Percentiles rank a stretch among this genome's conserved stretches.
Conservation (phyloP, 2,888 invertebrate genomes). For the Pristionchus exspectatus region DNA sequence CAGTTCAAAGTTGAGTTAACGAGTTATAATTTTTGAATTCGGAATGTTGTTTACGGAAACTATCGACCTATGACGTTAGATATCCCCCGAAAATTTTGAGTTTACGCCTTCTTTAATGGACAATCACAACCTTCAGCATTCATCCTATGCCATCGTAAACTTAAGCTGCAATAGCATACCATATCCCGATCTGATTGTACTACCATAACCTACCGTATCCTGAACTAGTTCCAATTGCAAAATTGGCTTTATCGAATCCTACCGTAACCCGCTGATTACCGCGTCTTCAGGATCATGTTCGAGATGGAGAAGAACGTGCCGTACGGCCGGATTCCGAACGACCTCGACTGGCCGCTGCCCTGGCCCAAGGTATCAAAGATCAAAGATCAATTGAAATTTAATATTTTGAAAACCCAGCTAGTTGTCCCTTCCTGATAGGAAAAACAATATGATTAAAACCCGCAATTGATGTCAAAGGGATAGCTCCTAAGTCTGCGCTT, state of each 20-base stretch:
- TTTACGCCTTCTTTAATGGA: no score
- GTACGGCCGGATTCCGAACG: slow-evolving; percentile 55
- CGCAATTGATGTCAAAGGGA: no score
- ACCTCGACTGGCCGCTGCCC: slow-evolving; percentile 56
- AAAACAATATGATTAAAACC: no score
- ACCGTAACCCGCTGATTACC: slow-evolving; percentile 20
- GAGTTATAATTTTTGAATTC: no score
- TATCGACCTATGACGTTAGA: no score
- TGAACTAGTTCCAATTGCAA: not conserved
- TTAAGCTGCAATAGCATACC: not conserved
- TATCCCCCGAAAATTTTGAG: no score
- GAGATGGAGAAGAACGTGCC: slow-evolving; percentile 57
- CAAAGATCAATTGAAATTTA: no score
- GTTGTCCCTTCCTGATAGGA: no score
- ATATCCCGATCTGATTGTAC: not conserved
- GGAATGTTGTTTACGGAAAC: no score
- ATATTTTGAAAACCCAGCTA: no score
- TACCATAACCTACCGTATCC: not conserved
- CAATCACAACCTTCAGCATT: not conserved
- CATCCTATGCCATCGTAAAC: not conserved
- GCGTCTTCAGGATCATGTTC: slow-evolving; percentile 54
- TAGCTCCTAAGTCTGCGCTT: no score
- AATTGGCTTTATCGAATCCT: not conserved
- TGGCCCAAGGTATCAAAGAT: slow-evolving; percentile 52
- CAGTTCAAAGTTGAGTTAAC: no score